Percentiles rank a stretch among this genome's conserved stretches.
Evolutionary conservation across 2,113 vertebrate genomes (phyloP).

Genomic region (Podilymbus podiceps): DNA sequence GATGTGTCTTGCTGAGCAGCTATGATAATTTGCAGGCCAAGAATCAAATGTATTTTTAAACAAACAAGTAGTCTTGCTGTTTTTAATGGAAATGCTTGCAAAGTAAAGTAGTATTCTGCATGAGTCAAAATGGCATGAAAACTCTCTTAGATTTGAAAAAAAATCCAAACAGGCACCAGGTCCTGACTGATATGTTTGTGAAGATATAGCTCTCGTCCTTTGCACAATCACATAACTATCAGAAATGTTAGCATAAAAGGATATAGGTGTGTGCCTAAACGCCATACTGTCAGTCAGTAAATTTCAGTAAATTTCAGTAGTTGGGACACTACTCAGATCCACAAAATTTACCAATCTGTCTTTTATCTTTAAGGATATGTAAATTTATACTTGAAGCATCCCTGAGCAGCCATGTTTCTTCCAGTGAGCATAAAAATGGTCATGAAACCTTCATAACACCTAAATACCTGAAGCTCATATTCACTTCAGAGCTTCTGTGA

Average conservation of each 20-base stretch:
- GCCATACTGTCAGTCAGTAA: background rate
- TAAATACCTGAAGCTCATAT: background rate
- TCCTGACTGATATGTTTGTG: background rate
- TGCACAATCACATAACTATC: background rate
- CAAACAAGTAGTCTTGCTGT: background rate
- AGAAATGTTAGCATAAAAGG: background rate
- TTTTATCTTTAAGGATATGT: background rate
- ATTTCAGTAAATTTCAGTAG: background rate
- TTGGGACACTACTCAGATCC: background rate
- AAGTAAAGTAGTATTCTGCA: background rate
- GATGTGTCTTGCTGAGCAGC: background rate
- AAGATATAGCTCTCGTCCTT: background rate
- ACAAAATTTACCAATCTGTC: background rate
- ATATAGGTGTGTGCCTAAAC: background rate
- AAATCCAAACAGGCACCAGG: background rate
- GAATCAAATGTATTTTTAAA: slow-evolving; percentile 7
- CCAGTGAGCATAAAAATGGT: background rate
- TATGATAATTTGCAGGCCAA: background rate
- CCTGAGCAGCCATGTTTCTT: background rate
- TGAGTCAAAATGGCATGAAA: background rate
- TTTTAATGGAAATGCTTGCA: background rate
- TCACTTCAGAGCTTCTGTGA: background rate
- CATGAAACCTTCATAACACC: background rate
- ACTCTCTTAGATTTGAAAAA: background rate
- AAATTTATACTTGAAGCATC: background rate